Evolutionary conservation across 2,797 vertebrate species (phyloP), one percentile per base, ranked within the genome.

Genomic region (Liparis tanakae): DNA sequence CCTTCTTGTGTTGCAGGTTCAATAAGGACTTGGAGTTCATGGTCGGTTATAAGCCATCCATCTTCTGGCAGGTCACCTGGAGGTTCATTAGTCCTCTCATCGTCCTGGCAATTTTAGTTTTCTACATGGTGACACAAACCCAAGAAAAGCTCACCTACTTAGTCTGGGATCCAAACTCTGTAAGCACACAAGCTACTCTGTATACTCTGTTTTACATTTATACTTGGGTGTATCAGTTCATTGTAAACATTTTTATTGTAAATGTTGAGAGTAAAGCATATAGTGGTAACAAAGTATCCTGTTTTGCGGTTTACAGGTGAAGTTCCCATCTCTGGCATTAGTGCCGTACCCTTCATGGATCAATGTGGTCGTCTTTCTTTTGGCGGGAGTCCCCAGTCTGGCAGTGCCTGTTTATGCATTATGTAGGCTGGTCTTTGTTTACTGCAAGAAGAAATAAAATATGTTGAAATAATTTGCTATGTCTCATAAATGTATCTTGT

Each of bases 31-130:
- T 98, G 1, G 68, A 95, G 80, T 98, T 97, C 80, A 98, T 98
- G 97, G 89, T 93, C 1, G 96, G 97, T 65, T 93, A 93, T 62
- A 96, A 96, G 72, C 97, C 97, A 2, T 94, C 92, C 74, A 89
- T 98, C 74, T 98, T 96, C 93, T 98, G 97, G 97, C 97, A 97
- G 84, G 18, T 85, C 53, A 94, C 93, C 0, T 97, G 96, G 96
- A 93, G 96, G 65, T 53, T 95, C 33, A 3, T 96, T 79, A 98
- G 97, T 67, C 97, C 97, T 0, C 69, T 96, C 1, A 91, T 97
- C 54, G 94, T 98, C 92, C 51, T 98, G 75, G 84, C 94, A 53
- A 97, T 98, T 82, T 94, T 98, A 75, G 2, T 98, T 0, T 97
- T 96, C 86, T 98, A 96, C 89, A 86, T 98, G 51, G 94, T 96